Conservation (phyloP, 2,113 vertebrate species). For the Strix aluco region DNA sequence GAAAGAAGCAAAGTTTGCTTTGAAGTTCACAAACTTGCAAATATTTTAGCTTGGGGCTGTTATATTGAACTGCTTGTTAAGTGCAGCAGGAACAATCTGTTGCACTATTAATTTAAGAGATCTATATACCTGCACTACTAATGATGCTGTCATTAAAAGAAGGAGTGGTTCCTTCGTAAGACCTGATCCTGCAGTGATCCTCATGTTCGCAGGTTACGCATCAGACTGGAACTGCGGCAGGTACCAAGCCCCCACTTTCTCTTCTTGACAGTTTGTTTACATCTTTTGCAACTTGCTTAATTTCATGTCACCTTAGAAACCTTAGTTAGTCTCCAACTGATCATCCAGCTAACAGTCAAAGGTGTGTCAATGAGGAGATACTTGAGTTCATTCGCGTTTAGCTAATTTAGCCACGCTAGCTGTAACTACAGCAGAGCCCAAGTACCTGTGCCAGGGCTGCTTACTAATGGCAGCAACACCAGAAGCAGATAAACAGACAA, state of each 20-base stretch:
- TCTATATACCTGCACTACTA: neutral
- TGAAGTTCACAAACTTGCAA: conserved; percentile 27
- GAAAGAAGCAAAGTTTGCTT: conserved; percentile 42
- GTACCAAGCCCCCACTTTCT: neutral
- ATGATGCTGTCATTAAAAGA: conserved; percentile 28
- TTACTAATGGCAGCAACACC: neutral
- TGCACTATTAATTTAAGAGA: conserved; percentile 43
- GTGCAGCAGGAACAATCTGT: conserved; percentile 43
- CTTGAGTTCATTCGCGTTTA: neutral
- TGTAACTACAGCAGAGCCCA: neutral
- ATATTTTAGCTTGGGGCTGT: neutral
- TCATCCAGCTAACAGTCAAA: neutral
- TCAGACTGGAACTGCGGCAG: neutral
- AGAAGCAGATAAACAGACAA: neutral
- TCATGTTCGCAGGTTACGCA: neutral
- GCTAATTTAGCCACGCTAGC: neutral
- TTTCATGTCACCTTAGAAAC: neutral
- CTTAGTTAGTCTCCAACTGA: neutral
- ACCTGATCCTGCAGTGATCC: neutral
- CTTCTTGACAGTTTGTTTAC: neutral
- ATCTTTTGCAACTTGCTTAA: neutral
- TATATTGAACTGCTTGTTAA: conserved; percentile 35
- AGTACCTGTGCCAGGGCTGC: neutral
- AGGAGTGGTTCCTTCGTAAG: neutral
- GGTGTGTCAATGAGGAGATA: neutral